Conservation (phyloP, 2,888 invertebrate genomes). For the Shargacucullia verbasci region DNA sequence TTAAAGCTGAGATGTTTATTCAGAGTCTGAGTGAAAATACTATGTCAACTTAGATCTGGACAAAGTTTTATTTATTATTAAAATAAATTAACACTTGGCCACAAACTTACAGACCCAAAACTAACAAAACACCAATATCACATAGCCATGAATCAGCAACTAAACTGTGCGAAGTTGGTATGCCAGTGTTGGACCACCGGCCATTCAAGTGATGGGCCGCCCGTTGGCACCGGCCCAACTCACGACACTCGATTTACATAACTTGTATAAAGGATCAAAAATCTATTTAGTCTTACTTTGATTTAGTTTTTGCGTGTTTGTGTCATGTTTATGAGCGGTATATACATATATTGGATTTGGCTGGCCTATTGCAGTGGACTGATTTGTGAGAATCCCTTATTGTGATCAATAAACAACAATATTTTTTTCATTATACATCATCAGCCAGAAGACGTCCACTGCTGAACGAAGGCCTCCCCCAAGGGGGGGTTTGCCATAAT, state of each 20-base stretch:
- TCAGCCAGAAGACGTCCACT: too few species aligned
- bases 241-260: constrained; percentile 70
- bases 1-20: too few species aligned
- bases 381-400: too few species aligned
- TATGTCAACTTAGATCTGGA: too few species aligned
- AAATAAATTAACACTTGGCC: constrained; percentile 9
- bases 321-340: constrained; percentile 18
- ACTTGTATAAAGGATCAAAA: constrained; percentile 56
- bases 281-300: constrained; percentile 52
- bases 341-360: too few species aligned
- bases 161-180: constrained; percentile 59
- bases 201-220: constrained; percentile 69
- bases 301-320: constrained; percentile 35
- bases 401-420: too few species aligned
- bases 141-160: constrained; percentile 46
- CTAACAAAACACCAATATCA: constrained; percentile 48
- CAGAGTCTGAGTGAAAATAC: too few species aligned
- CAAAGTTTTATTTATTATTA: too few species aligned
- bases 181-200: constrained; percentile 62
- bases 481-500: too few species aligned
- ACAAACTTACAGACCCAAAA: constrained; percentile 45
- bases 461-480: too few species aligned
- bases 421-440: too few species aligned
- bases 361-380: too few species aligned
- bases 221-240: constrained; percentile 70